Evolutionary conservation across 2,888 invertebrate genomes (phyloP), one percentile per base, ranked within the genome.

Genomic region (Gymnosoma rotundatum): DNA sequence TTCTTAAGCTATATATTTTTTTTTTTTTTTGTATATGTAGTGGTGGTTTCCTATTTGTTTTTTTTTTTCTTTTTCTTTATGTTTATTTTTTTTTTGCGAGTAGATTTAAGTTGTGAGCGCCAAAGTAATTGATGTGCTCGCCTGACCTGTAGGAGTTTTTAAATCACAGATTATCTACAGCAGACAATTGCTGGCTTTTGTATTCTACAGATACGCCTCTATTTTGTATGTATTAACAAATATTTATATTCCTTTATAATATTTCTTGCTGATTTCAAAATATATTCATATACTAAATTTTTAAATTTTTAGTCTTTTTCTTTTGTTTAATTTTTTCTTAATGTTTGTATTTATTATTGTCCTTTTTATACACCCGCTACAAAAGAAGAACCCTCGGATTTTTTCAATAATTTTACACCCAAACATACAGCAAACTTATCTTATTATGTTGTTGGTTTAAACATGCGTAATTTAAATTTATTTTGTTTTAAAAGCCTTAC

Each of bases 101-200:
- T 25, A 76, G 16, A 61, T 69, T 69, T 75, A 72, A 42, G 52
- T 81, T 83, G 88, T 88, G 89, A 90, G 90, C 90, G 90, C 91
- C 91, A 91, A 90, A 89, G 89, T 91, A 91, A 91, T 91, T 91
- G 90, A 90, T 90, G 91, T 90, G 90, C 88, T 89, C 88, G 89
- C 88, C 90, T 91, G 90, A 90, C 91, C 90, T 90, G 90, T 90
- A 88, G 90, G 90, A 90, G 90, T 89, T 89, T 90, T 89, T 88
- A 89, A 89, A 89, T 91, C 89, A 90, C 89, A 90, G 90, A 90
- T 90, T 90, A 90, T 90, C 90, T 90, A 86, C 89, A 88, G 88
- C 88, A 90, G 90, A 90, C 90, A 90, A 90, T 89, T 90, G 90
- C 87, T 86, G 88, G 87, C 83, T 82, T 85, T 80, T 82, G 76